Evolutionary conservation across 1,140 invertebrate species (phyloP).

Genomic region (Panagrolaimus sp.): DNA sequence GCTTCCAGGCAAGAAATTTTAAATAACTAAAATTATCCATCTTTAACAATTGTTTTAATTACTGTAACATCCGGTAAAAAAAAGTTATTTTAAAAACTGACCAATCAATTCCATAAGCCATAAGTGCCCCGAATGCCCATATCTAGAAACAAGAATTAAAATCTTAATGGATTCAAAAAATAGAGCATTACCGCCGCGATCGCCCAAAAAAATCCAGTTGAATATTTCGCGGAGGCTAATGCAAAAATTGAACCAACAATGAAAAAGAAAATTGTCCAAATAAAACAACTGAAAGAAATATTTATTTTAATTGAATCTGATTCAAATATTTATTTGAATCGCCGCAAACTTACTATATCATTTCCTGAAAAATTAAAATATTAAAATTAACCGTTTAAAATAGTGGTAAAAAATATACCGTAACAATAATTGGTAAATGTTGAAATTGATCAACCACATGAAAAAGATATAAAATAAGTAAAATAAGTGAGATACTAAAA

Average conservation of each 20-base stretch:
- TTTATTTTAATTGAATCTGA: no score
- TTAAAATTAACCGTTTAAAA: no score
- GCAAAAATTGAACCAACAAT: conserved; percentile 56
- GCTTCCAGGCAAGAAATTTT: conserved; percentile 55
- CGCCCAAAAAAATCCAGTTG: conserved; percentile 47
- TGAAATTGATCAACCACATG: conserved; percentile 50
- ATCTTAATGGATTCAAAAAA: background rate
- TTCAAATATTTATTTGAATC: no score
- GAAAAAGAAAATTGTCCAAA: conserved; percentile 59
- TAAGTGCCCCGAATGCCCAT: conserved; percentile 57
- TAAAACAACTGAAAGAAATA: conserved; percentile 41
- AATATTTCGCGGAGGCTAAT: conserved; percentile 41
- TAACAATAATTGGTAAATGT: conserved; percentile 57
- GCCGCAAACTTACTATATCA: conserved; percentile 33
- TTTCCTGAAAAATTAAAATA: conserved; percentile 28
- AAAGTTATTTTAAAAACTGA: no score
- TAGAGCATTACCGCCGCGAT: conserved; percentile 42
- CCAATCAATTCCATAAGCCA: conserved; percentile 49
- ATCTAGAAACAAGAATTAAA: conserved; percentile 42
- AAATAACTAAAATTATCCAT: conserved; percentile 31
- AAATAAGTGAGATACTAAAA: conserved; percentile 49
- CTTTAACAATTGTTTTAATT: no score
- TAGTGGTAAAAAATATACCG: conserved; percentile 28
- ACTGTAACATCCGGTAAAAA: no score
- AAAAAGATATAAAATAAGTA: conserved; percentile 55